A percentile compares a stretch with the other conserved stretches of the same genome.
Evolutionary conservation across 2,113 vertebrate genomes (phyloP).

Genomic region (Pseudorectes ferrugineus): DNA sequence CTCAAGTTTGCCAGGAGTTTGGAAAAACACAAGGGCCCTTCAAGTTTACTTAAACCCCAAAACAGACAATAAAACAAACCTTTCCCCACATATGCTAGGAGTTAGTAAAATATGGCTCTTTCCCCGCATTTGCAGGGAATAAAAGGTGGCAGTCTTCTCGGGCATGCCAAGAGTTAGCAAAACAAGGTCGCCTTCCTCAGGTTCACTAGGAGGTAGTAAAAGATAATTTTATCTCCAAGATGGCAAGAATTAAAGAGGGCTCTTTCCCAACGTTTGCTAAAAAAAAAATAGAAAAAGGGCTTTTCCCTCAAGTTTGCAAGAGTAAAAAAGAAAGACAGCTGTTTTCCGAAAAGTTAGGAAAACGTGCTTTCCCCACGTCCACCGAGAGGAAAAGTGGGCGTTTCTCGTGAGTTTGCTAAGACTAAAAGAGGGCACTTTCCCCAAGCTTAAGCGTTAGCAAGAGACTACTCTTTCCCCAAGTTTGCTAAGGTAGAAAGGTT

Average conservation of each 20-base stretch:
- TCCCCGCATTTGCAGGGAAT: not conserved
- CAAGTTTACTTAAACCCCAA: not conserved
- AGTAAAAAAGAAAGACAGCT: not conserved
- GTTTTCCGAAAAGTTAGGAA: not conserved
- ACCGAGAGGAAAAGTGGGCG: accelerated
- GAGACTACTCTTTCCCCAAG: not conserved
- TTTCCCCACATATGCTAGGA: accelerated
- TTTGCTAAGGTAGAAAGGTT: accelerated
- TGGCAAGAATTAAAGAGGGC: not conserved
- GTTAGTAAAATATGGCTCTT: not conserved
- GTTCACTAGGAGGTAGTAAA: not conserved
- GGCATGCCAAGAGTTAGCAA: accelerated
- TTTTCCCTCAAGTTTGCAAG: not conserved
- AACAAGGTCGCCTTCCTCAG: not conserved
- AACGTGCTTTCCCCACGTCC: accelerated
- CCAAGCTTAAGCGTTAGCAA: not conserved
- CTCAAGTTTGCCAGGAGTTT: not conserved
- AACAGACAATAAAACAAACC: not conserved
- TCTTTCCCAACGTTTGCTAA: not conserved
- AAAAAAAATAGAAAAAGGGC: accelerated
- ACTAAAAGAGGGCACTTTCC: accelerated
- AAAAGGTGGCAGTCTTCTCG: not conserved
- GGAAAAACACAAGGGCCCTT: not conserved
- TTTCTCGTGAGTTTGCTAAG: not conserved
- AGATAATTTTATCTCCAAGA: not conserved